phyloP scores from a whole-genome alignment of 92 coral and sea anemone genomes.

The Montipora capitata region DNA sequence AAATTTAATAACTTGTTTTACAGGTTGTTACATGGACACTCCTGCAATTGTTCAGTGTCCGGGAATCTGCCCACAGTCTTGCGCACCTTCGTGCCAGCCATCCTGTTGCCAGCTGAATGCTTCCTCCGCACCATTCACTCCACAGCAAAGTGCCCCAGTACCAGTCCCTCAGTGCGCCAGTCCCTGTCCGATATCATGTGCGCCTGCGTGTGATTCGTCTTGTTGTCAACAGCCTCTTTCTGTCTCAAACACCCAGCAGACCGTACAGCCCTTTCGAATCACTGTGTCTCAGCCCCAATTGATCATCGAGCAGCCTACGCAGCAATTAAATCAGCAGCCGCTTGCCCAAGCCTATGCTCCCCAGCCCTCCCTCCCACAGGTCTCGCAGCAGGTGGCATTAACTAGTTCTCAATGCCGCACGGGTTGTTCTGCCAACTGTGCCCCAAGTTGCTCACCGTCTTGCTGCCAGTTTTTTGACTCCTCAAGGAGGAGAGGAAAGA shows the following conservation, averaged over 20 bases:
- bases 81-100: slow-evolving; percentile 68
- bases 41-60: slow-evolving; percentile 44
- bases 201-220: slow-evolving; percentile 57
- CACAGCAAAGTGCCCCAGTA: slow-evolving; percentile 5
- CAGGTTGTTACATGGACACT: slow-evolving; percentile 65
- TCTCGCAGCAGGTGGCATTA: slow-evolving; percentile 17
- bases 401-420: slow-evolving; percentile 49
- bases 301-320: slow-evolving; percentile 21
- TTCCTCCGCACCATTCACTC: background rate
- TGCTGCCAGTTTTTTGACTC: slow-evolving; percentile 64
- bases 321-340: slow-evolving; percentile 1
- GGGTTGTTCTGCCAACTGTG: slow-evolving; percentile 66
- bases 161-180: slow-evolving; percentile 45
- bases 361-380: slow-evolving; percentile 1
- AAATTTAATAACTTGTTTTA: background rate
- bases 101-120: slow-evolving; percentile 65
- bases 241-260: background rate
- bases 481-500: slow-evolving; percentile 1
- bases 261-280: slow-evolving; percentile 12
- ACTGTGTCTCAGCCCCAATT: slow-evolving; percentile 27
- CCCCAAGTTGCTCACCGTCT: slow-evolving; percentile 54
- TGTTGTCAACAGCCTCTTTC: slow-evolving; percentile 62
- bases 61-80: slow-evolving; percentile 51
- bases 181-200: slow-evolving; percentile 64
- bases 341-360: slow-evolving; percentile 1